Conservation (phyloP, 2,888 invertebrate species). For the Ernsta delagoae region DNA sequence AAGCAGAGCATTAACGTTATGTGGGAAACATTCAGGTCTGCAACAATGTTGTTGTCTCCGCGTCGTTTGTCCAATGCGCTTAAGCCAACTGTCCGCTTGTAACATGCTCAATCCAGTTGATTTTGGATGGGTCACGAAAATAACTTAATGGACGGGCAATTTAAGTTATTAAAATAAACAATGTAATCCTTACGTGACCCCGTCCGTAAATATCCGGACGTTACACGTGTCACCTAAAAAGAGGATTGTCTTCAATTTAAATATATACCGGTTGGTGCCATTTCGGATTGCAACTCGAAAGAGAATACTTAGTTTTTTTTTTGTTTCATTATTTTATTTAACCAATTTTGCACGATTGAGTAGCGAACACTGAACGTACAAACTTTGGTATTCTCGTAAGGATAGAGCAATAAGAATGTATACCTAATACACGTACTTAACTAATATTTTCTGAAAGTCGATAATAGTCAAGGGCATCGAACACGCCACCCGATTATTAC, state of each 20-base stretch:
- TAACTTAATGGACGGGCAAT: no score
- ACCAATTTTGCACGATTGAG: no score
- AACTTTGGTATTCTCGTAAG: no score
- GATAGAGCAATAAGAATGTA: no score
- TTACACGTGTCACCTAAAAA: slow-evolving; percentile 10
- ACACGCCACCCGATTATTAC: neutral
- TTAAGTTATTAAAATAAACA: neutral
- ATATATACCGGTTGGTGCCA: neutral
- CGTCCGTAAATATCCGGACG: neutral
- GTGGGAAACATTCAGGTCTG: neutral
- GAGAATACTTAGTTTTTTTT: neutral
- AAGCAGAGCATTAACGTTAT: neutral
- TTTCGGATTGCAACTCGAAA: no score
- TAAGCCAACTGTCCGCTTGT: no score
- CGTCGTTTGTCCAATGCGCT: neutral
- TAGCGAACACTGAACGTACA: no score
- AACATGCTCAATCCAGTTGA: no score
- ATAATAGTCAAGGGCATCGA: neutral
- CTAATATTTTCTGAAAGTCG: slow-evolving; percentile 11
- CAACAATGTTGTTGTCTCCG: neutral
- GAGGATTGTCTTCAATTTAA: slow-evolving; percentile 1
- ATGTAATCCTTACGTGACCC: slow-evolving; percentile 25
- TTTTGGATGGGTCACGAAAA: no score
- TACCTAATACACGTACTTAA: no score
- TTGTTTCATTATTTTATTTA: no score